Percentiles rank a stretch among this genome's conserved stretches.
Conservation (phyloP, 1,140 invertebrate genomes). For the Drosophila quadrilineata region DNA sequence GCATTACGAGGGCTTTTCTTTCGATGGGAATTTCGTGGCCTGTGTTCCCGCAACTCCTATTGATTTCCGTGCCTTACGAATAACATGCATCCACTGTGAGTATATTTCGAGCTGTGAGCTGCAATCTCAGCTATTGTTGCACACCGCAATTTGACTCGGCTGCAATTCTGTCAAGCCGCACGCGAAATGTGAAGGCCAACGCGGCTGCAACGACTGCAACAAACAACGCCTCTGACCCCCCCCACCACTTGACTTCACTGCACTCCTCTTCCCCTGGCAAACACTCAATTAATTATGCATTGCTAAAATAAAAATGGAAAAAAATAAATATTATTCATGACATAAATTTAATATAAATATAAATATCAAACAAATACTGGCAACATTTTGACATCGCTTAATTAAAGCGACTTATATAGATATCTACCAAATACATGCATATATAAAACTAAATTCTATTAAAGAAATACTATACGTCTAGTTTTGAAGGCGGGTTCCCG, state of each 20-base stretch:
- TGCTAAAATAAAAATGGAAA: conserved; percentile 3
- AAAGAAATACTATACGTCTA: no score
- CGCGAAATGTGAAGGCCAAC: conserved; percentile 47
- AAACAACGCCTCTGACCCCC: background rate
- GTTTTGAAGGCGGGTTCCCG: conserved; percentile 13
- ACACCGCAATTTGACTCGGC: conserved; percentile 29
- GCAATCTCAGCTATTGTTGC: conserved; percentile 38
- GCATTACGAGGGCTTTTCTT: no score
- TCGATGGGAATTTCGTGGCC: no score
- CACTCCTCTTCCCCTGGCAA: conserved; percentile 4
- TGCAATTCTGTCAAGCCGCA: conserved; percentile 39
- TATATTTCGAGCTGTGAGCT: conserved; percentile 24
- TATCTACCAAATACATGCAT: no score
- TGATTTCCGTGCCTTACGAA: no score
- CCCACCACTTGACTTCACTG: background rate
- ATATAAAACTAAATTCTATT: no score
- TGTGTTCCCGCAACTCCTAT: no score
- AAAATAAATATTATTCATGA: no score
- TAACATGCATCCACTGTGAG: no score
- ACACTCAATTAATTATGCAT: conserved; percentile 6
- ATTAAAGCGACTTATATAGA: no score
- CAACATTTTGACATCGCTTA: no score
- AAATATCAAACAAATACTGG: background rate
- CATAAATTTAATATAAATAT: background rate
- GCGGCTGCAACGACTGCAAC: conserved; percentile 10